Evolutionary conservation across 1,140 invertebrate species (phyloP), one percentile per base, ranked within the genome.

Genomic region (Chionoecetes opilio): DNA sequence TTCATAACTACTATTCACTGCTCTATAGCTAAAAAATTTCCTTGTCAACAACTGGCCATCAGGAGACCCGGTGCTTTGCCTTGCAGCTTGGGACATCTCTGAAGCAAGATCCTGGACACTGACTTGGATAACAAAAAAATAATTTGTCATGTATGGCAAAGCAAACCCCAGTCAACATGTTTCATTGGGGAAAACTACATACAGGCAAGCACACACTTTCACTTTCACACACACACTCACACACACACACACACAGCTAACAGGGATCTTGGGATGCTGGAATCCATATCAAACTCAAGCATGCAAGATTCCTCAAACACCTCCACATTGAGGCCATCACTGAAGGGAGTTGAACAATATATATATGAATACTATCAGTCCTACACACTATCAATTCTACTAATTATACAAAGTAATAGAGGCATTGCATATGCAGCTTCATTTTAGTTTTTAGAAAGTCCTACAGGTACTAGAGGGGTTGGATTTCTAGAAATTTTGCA

Each of bases 331-430:
- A 94, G 89, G 93, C 35, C 32, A 32, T 89, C 93, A 94, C 89
- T 94, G 91, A 91, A 94, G 90, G 82, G 35, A 82, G 84, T 91
- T 91, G 93, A 91, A 91, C 84, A 85, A 92, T 92, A 94, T 93
- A 93, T 94, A 94, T 94, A 91, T 94, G 93, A 94, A 94, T 94
- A 91, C 93, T 94, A 94, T 94, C 63, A 94, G 89, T 91, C 91
- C 93, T 94, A 94, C 93, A 94, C 93, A 91, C 93, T 94, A 94
- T 91, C n/a, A 91, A 91, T 94, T 89, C 85, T 94, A 94, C 31
- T 91, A 94, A 94, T 94, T 85, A 94, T 94, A 94, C 91, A 94
- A 94, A 94, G 93, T 94, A 94, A 94, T 94, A 91, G 93, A 94
- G 93, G 88, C 93, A 91, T 94, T 94, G 93, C 93, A 94, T 94